These are phyloP conservation scores for Esox masquinongy DNA, from an alignment of 2,797 vertebrate genomes.

Conservation along the genomic window DNA sequence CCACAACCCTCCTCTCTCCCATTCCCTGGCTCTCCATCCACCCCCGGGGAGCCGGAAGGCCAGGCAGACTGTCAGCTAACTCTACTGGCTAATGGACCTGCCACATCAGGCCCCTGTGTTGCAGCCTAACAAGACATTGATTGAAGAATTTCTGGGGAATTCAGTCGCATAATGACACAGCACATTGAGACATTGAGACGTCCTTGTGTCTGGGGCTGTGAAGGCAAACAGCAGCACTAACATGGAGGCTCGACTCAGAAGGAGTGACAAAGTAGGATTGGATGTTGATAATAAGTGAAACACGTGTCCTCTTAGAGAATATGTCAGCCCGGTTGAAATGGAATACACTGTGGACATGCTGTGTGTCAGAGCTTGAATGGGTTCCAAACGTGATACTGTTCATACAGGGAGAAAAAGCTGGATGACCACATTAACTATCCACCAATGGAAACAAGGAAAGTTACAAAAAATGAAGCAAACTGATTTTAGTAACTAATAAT, in stretches of 20 bases:
- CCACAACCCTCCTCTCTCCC: neutral
- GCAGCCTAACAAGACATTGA: slow-evolving; percentile 73
- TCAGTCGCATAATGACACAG: slow-evolving; percentile 58
- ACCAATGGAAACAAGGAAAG: neutral
- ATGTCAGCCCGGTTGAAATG: slow-evolving; percentile 31
- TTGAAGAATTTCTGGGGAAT: slow-evolving; percentile 70
- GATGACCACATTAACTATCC: neutral
- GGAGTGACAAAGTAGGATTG: slow-evolving; percentile 31
- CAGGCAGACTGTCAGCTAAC: slow-evolving; percentile 61
- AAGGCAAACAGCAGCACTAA: slow-evolving; percentile 22
- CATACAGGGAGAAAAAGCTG: neutral
- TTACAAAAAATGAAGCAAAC: neutral
- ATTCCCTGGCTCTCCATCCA: slow-evolving; percentile 23
- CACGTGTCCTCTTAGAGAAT: slow-evolving; percentile 28
- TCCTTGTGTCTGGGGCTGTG: slow-evolving; percentile 44
- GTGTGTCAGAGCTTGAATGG: neutral
- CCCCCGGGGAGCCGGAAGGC: slow-evolving; percentile 47
- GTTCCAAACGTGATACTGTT: slow-evolving; percentile 7
- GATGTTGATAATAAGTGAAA: slow-evolving; percentile 45
- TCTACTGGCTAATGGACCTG: slow-evolving; percentile 74
- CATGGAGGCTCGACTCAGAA: slow-evolving; percentile 16
- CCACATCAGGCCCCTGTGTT: slow-evolving; percentile 67
- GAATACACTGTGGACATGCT: slow-evolving; percentile 13
- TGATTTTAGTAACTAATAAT: neutral
- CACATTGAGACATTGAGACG: slow-evolving; percentile 52